Base-by-base conservation (phyloP, 1,140 invertebrate species). In the Aporrectodea caliginosa region DNA sequence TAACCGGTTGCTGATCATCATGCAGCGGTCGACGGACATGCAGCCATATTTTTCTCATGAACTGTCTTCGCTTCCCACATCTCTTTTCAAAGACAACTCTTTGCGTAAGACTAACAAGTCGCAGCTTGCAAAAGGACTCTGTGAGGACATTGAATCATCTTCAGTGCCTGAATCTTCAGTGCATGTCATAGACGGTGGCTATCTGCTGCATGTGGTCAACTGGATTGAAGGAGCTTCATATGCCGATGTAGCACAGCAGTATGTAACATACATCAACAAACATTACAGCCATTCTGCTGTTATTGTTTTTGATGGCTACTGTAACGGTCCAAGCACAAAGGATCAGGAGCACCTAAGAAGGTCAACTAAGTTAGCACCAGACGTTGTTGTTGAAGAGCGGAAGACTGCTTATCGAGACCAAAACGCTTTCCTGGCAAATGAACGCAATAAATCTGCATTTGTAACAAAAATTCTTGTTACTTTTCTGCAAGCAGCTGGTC, bases 301-400 rank as follows among this genome's bases (percentile, higher is more conserved):
- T 27, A 68, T 68, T 68, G 58, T 68, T 16, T 68, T 68, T 68
- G 58, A 68, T 27, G 58, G 58, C 14, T 68, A 68, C 27, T 14
- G 58, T 68, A 68, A 68, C 58, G 58, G 58, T 68, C 58, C 58
- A 16, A 68, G 58, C 58, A 68, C 58, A 68, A 68, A 68, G 58
- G 58, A 68, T 27, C 58, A 68, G 14, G 58, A 68, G 27, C 58
- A 68, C 58, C 27, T 68, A 68, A 68, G 58, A 68, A 68, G 58
- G 27, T 14, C 27, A 16, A 16, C 58, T 16, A 16, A 14, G 14
- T 16, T 27, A 16, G 14, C 58, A 68, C 58, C 58, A 68, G 58
- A 68, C 58, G 27, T 68, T 16, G 27, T 68, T 16, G 14, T 68
- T 68, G 14, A 68, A 68, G 58, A 68, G 58, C 27, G 58, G 58